Base-by-base conservation (phyloP, 2,113 vertebrate genomes). In the Ceyx margarethae region DNA sequence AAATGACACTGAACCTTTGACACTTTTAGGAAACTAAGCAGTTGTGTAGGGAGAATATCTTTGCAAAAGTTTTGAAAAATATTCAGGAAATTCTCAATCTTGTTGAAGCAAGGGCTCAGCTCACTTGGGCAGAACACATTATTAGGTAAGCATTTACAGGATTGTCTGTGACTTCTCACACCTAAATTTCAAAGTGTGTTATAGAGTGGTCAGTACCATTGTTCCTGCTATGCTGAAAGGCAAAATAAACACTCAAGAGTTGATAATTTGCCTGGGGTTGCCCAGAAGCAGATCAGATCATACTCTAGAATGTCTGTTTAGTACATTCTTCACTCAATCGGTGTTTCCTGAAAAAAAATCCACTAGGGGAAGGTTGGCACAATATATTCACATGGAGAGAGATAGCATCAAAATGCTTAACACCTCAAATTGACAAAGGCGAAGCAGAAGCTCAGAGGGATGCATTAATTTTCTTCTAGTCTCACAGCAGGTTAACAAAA, bases 401-500 rank as follows among this genome's bases (percentile, higher is more conserved):
- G 60, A 82, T 66, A 56, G n/a, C 56, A 87, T 87, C 67, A 50
- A 91, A 76, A 74, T 29, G 58, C 81, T 95, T 91, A 94, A 79
- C 81, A 89, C 89, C 50, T 96, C 60, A 73, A 58, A 94, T 69
- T 87, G 93, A 89, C 71, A 91, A 74, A 91, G 72, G 58, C 0
- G 0, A 89, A 82, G 78, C 43, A 86, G 62, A 56, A 92, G 25
- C 67, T 54, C 58, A 51, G 74, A 58, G 45, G 42, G 58, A 17
- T 66, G 62, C 51, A 28, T 73, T 85, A 16, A 54, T 89, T 91
- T 94, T 87, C 37, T 76, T 62, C 56, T 58, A 29, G 58, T 58
- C 50, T 87, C 81, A 45, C 81, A 91, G 87, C 66, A 87, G 75
- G 67, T 65, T 82, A 53, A 10, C 17, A 42, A 53, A 53, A 81